Base-by-base conservation (phyloP, 2,113 vertebrate genomes). In the Callopanchax toddi region DNA sequence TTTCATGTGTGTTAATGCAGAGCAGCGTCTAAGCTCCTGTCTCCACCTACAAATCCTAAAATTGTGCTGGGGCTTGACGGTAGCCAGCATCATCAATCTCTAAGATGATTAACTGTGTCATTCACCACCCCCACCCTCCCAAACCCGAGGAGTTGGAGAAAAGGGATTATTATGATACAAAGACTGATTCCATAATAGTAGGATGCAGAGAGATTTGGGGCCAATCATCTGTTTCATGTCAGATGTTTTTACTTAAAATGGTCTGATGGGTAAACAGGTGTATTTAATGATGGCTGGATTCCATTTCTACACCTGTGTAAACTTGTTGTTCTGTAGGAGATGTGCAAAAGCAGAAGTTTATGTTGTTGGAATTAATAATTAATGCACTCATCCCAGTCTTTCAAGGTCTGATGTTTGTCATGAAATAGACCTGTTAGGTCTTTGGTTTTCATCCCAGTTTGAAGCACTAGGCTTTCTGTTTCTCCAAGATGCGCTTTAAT, bases 121-220 rank as follows among this genome's bases (percentile, higher is more conserved):
- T 60, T 50, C 7, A 12, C 61, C 75, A 56, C 61, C 62, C 42
- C 13, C 13, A 11, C 49, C 65, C 63, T 55, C 60, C 42, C 13
- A 55, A 76, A 76, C 72, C 58, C 62, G 61, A 81, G 58, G 65
- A 64, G 57, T 81, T 68, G 61, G 54, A 70, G 71, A 46, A 65
- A 81, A 60, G 56, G 37, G 72, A 82, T 84, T 79, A 89, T 88
- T 85, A 82, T 62, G 74, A 50, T 42, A 72, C 56, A 57, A 75
- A 59, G 48, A 63, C 32, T 32, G 54, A 74, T 74, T 74, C 74
- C 69, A 64, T 57, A 40, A 23, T 66, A 72, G 77, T 58, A 74
- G 60, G 67, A 71, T 60, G 70, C 66, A 74, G 48, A 64, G 36
- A 74, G 71, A 80, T 76, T 55, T 60, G 48, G 62, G 74, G 61